These are phyloP conservation scores for Phataginus tetradactyla DNA, from an alignment of 2,797 vertebrate genomes.

Conservation along the genomic window DNA sequence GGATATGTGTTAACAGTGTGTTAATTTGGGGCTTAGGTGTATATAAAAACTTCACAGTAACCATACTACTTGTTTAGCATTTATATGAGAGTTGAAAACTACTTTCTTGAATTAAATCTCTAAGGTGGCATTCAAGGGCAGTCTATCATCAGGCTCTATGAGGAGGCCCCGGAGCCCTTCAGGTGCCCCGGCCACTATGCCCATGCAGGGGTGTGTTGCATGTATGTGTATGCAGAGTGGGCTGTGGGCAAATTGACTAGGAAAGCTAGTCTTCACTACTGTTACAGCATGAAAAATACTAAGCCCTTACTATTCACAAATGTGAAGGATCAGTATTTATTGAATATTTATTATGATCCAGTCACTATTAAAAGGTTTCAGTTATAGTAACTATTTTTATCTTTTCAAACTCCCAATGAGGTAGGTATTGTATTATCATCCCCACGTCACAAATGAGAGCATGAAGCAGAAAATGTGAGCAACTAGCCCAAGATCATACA, in stretches of 20 bases:
- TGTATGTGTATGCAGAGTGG: fast-evolving
- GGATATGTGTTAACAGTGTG: background rate
- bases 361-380: background rate
- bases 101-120: background rate
- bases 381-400: background rate
- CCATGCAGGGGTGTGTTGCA: fast-evolving
- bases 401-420: background rate
- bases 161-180: fast-evolving
- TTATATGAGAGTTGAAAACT: background rate
- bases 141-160: background rate
- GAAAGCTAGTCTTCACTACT: background rate
- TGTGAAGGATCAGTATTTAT: background rate
- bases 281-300: background rate
- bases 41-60: background rate
- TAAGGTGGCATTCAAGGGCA: background rate
- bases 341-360: background rate
- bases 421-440: background rate
- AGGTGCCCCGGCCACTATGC: too few species aligned
- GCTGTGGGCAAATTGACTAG: background rate
- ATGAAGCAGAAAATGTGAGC: background rate
- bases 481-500: background rate
- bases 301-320: background rate
- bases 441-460: background rate
- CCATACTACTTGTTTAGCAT: background rate
- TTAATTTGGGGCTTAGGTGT: background rate